Evolutionary conservation across 2,797 vertebrate species (phyloP).

Genomic region (Acestrorhynchus altus): DNA sequence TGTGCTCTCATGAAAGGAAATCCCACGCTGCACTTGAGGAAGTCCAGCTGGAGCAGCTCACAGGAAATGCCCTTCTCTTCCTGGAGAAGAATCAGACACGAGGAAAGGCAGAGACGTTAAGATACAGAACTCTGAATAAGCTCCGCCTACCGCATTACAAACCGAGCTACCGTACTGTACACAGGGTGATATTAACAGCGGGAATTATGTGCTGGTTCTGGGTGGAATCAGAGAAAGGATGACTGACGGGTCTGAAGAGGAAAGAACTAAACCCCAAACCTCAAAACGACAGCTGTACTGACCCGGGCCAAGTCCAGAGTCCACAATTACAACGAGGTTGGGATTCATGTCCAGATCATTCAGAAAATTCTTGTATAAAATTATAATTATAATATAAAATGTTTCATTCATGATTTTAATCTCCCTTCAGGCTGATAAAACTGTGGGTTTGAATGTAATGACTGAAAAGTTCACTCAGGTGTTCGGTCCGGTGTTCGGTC

Average conservation of each 20-base stretch:
- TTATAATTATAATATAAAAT: too few relatives aligned
- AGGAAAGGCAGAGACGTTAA: conserved; percentile 32
- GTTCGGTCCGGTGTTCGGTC: too few relatives aligned
- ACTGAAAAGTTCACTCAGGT: too few relatives aligned
- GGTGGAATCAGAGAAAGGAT: neutral
- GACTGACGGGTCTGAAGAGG: too few relatives aligned
- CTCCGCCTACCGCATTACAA: neutral
- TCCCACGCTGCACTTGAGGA: conserved; percentile 96
- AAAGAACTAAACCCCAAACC: too few relatives aligned
- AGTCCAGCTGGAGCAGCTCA: conserved; percentile 90
- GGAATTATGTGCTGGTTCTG: neutral
- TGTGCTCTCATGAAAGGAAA: conserved; percentile 99
- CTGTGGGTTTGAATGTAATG: too few relatives aligned
- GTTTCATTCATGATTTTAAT: too few relatives aligned
- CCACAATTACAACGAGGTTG: too few relatives aligned
- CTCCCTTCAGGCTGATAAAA: too few relatives aligned
- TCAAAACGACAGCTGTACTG: neutral
- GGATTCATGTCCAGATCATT: too few relatives aligned
- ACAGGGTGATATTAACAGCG: neutral
- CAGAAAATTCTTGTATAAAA: too few relatives aligned
- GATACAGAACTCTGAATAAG: conserved; percentile 4
- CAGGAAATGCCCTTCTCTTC: conserved; percentile 97
- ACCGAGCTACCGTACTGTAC: neutral
- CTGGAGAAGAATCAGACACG: conserved; percentile 77
- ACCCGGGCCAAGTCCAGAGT: neutral